Evolutionary conservation across 2,888 invertebrate genomes (phyloP).

Genomic region (Gisinianus flammeolus): DNA sequence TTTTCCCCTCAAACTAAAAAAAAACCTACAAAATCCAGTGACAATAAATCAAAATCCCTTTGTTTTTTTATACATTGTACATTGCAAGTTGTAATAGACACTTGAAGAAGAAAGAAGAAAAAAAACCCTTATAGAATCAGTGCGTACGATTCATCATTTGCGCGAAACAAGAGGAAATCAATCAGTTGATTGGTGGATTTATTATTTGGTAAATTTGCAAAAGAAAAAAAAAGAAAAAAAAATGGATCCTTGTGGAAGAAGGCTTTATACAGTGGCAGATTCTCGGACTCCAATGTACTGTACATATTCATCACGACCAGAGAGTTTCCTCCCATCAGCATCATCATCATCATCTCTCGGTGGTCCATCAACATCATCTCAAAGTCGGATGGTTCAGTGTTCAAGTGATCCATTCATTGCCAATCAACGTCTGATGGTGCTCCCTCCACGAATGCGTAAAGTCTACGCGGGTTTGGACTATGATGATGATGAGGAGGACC

Average conservation of each 20-base stretch:
- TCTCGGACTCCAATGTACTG: constrained; percentile 36
- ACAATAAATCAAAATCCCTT: too few relatives aligned
- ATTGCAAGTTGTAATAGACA: too few relatives aligned
- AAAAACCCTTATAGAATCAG: too few relatives aligned
- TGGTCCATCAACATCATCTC: background rate
- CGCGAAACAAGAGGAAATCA: too few relatives aligned
- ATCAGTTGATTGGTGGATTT: too few relatives aligned
- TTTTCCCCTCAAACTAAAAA: too few relatives aligned
- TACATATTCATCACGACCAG: constrained; percentile 36
- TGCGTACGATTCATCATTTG: too few relatives aligned
- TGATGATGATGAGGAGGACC: constrained; percentile 35
- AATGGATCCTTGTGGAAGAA: constrained; percentile 30
- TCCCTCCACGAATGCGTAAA: constrained; percentile 31
- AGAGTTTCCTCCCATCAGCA: constrained; percentile 4
- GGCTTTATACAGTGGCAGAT: constrained; percentile 35
- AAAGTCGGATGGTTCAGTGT: constrained; percentile 26
- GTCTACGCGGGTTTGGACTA: constrained; percentile 29
- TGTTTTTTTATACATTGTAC: too few relatives aligned
- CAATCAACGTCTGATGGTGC: constrained; percentile 31
- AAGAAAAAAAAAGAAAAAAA: background rate
- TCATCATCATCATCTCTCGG: background rate
- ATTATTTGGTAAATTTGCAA: too few relatives aligned
- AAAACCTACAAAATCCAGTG: too few relatives aligned
- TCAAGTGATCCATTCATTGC: constrained; percentile 28
- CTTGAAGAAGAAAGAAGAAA: too few relatives aligned